A percentile compares a stretch with the other conserved stretches of the same genome.
Conservation (phyloP, 2,113 vertebrate species). For the Thryonomys swinderianus region DNA sequence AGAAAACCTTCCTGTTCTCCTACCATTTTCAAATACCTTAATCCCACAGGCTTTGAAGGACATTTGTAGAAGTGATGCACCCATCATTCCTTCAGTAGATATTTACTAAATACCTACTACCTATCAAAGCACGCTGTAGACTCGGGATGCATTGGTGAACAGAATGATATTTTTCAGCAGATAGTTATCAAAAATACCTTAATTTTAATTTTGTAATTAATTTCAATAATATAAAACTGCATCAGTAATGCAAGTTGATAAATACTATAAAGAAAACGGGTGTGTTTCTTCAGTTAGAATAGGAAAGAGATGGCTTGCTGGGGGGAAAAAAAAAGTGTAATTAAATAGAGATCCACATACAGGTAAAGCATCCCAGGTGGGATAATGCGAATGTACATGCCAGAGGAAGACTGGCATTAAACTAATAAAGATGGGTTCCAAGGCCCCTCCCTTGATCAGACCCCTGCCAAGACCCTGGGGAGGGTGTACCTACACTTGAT, state of each 20-base stretch:
- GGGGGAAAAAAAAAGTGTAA: background rate
- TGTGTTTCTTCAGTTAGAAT: background rate
- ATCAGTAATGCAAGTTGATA: background rate
- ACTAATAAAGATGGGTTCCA: background rate
- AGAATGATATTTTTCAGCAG: background rate
- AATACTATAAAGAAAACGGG: background rate
- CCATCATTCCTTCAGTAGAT: background rate
- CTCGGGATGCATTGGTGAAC: background rate
- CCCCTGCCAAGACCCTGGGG: too few species aligned
- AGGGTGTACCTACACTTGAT: background rate
- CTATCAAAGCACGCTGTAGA: background rate
- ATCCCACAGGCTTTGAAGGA: conserved; percentile 44
- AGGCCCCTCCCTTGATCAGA: background rate
- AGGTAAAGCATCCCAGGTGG: background rate
- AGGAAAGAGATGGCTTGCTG: background rate
- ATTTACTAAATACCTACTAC: background rate
- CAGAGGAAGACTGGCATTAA: background rate
- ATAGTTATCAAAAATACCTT: too few species aligned
- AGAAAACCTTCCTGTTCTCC: conserved; percentile 62
- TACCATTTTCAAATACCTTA: conserved; percentile 47
- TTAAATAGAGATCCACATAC: background rate
- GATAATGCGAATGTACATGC: background rate
- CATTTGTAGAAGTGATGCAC: background rate
- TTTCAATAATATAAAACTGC: background rate
- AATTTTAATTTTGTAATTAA: too few species aligned